Evolutionary conservation across 2,888 invertebrate genomes (phyloP).

Genomic region (Spilosoma lubricipeda): DNA sequence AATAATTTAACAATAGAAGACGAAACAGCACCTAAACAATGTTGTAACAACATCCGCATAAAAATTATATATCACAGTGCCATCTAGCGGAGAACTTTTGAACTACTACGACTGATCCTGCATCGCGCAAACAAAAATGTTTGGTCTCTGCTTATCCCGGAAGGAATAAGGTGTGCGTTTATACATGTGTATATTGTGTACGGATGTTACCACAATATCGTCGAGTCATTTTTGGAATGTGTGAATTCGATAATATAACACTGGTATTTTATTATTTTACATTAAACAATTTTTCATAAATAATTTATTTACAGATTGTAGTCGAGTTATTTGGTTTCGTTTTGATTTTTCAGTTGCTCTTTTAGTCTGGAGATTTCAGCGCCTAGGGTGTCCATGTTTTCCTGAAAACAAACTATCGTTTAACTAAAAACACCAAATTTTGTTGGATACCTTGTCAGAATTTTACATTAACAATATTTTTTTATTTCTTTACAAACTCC

Average conservation of each 20-base stretch:
- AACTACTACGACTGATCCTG: not conserved
- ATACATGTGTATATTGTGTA: not conserved
- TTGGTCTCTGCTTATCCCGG: not conserved
- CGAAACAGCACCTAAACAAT: not conserved
- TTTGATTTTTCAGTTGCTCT: constrained; percentile 50
- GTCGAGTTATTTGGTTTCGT: constrained; percentile 51
- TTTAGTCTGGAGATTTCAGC: constrained; percentile 91
- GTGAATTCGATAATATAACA: constrained; percentile 8
- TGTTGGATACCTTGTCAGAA: no score
- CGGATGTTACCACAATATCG: constrained; percentile 1
- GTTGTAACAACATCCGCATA: not conserved
- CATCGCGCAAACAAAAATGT: not conserved
- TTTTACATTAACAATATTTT: no score
- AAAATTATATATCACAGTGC: not conserved
- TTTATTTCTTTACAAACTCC: no score
- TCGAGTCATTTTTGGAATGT: constrained; percentile 16
- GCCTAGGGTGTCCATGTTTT: constrained; percentile 92
- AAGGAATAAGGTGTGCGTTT: not conserved
- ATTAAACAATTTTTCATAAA: constrained; percentile 13
- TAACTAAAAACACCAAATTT: no score
- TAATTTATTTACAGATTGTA: constrained; percentile 26
- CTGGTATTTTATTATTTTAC: constrained; percentile 23
- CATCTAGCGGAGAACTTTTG: not conserved
- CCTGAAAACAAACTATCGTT: constrained; percentile 81
- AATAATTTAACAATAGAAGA: constrained; percentile 1